These are phyloP conservation scores for Yponomeuta sedellus DNA, from an alignment of 2,888 invertebrate genomes.

Conservation along the genomic window DNA sequence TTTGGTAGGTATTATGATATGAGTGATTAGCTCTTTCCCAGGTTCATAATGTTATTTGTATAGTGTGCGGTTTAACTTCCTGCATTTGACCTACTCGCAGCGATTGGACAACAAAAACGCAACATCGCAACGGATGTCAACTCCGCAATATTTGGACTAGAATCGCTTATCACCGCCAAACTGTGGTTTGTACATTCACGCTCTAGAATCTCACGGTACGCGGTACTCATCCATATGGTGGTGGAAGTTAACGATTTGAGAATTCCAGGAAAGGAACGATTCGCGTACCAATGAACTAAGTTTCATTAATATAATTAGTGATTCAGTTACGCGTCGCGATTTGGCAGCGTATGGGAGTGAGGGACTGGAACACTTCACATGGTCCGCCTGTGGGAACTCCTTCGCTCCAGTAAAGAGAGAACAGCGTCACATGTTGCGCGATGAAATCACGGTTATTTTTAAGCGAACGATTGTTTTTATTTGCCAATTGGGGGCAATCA, in stretches of 20 bases:
- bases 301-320: constrained; percentile 57
- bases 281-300: constrained; percentile 19
- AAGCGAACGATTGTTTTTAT: constrained; percentile 75
- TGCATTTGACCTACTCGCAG: constrained; percentile 52
- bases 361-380: constrained; percentile 63
- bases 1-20: too few species aligned
- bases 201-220: background rate
- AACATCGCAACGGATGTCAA: constrained; percentile 48
- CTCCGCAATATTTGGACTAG: constrained; percentile 41
- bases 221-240: constrained; percentile 48
- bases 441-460: constrained; percentile 77
- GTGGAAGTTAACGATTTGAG: constrained; percentile 33
- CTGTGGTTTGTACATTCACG: background rate
- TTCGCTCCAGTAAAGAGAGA: constrained; percentile 54
- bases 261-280: constrained; percentile 17
- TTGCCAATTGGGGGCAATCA: constrained; percentile 77
- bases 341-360: constrained; percentile 55
- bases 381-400: constrained; percentile 56
- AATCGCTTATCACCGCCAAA: background rate
- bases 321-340: constrained; percentile 40
- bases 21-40: too few species aligned
- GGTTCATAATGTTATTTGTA: constrained; percentile 15
- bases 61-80: constrained; percentile 63
- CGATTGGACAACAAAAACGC: constrained; percentile 25
- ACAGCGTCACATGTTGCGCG: constrained; percentile 66